Evolutionary conservation across 1,140 invertebrate species (phyloP).

Genomic region (Akabosia matsudoensis): DNA sequence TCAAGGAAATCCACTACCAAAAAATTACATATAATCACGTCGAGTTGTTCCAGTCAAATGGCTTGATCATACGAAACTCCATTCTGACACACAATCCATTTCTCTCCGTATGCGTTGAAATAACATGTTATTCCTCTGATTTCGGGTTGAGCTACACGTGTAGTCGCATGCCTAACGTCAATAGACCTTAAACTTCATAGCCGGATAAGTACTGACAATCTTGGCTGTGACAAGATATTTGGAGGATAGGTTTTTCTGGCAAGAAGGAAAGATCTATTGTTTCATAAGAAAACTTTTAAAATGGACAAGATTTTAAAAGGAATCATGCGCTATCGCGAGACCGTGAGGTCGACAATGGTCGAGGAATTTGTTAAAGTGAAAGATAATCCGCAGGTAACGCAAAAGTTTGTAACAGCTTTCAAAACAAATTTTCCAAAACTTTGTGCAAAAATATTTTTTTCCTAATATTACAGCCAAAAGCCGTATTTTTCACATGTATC

Average conservation of each 20-base stretch:
- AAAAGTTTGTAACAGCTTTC: slow-evolving; percentile 20
- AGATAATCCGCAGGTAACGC: slow-evolving; percentile 75
- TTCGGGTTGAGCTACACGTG: too few relatives aligned
- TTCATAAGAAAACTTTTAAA: not conserved
- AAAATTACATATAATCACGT: too few relatives aligned
- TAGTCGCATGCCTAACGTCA: too few relatives aligned
- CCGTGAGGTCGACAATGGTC: slow-evolving; percentile 77
- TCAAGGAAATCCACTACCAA: too few relatives aligned
- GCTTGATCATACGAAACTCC: too few relatives aligned
- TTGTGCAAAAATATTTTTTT: not conserved
- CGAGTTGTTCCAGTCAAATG: too few relatives aligned
- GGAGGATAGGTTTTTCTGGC: not conserved
- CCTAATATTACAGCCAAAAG: slow-evolving; percentile 70
- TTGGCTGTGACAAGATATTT: too few relatives aligned
- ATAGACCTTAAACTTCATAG: too few relatives aligned
- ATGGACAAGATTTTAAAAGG: slow-evolving; percentile 84
- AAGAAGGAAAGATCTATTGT: not conserved
- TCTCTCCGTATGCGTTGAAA: too few relatives aligned
- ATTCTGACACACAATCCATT: too few relatives aligned
- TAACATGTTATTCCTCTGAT: too few relatives aligned
- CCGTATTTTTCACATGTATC: slow-evolving; percentile 92
- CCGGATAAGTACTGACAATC: too few relatives aligned
- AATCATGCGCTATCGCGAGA: slow-evolving; percentile 79
- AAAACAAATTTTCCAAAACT: not conserved
- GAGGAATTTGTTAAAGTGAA: slow-evolving; percentile 82